Percentiles rank a stretch among this genome's conserved stretches.
phyloP scores from a whole-genome alignment of 1,140 invertebrate species.

The Drosophila miranda region DNA sequence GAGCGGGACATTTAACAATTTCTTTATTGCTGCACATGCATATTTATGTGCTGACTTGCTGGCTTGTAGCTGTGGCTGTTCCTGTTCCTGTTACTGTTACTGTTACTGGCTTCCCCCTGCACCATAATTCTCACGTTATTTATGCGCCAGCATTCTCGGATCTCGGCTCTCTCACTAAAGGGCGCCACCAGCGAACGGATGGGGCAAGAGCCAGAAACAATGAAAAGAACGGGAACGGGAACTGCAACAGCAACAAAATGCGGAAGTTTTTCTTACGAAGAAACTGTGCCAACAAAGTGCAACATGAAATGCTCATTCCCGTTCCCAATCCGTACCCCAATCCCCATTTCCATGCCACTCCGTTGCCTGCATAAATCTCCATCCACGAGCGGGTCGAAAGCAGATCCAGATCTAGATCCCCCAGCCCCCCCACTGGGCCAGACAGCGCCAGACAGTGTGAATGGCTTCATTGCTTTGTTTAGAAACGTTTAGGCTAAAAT shows the following conservation, averaged over 20 bases:
- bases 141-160: constrained; percentile 62
- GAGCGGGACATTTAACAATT: constrained; percentile 72
- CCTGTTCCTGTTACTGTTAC: constrained; percentile 17
- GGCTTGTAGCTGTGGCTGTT: constrained; percentile 17
- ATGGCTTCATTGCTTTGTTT: constrained; percentile 71
- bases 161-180: constrained; percentile 40
- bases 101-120: constrained; percentile 57
- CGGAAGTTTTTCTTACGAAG: constrained; percentile 68
- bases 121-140: constrained; percentile 79
- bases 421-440: constrained; percentile 40
- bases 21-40: constrained; percentile 73
- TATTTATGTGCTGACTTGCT: constrained; percentile 58
- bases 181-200: constrained; percentile 52
- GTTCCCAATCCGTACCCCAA: constrained; percentile 48
- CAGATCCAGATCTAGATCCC: constrained; percentile 2
- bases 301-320: constrained; percentile 68
- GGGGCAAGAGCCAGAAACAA: constrained; percentile 22
- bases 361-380: constrained; percentile 63
- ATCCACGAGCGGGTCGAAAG: constrained; percentile 35
- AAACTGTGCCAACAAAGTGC: constrained; percentile 76
- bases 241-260: constrained; percentile 48
- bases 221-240: constrained; percentile 24
- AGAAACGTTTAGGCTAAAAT: constrained; percentile 75
- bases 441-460: constrained; percentile 46
- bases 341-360: constrained; percentile 55